Evolutionary conservation across 2,888 invertebrate genomes (phyloP).

Genomic region (Timema podura): DNA sequence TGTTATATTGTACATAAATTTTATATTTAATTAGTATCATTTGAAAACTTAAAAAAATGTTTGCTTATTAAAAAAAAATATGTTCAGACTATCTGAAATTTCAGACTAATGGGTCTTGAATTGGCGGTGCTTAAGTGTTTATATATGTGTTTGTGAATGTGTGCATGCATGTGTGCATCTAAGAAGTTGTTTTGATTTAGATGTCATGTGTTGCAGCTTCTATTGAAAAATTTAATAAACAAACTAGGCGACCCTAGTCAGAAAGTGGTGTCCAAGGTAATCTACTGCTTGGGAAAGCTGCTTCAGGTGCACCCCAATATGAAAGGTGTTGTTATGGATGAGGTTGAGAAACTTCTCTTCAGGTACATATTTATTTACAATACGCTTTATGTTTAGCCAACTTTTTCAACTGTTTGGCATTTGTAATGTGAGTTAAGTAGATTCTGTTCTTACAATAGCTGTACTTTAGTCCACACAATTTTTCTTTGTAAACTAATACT

Average conservation of each 20-base stretch:
- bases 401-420: too few relatives aligned
- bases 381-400: too few relatives aligned
- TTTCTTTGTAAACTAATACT: too few relatives aligned
- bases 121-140: neutral
- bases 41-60: too few relatives aligned
- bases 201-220: conserved; percentile 48
- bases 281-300: conserved; percentile 79
- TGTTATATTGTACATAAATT: too few relatives aligned
- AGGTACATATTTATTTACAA: conserved; percentile 43
- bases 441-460: too few relatives aligned
- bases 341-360: conserved; percentile 88
- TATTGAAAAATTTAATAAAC: conserved; percentile 81
- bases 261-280: conserved; percentile 82
- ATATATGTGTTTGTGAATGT: neutral
- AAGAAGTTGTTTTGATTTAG: neutral
- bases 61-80: too few relatives aligned
- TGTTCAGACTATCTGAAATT: too few relatives aligned
- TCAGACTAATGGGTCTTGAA: neutral
- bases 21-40: too few relatives aligned
- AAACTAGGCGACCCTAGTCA: conserved; percentile 92
- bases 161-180: neutral
- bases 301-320: conserved; percentile 84
- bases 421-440: too few relatives aligned
- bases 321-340: conserved; percentile 80
- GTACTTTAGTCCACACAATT: too few relatives aligned